phyloP scores from a whole-genome alignment of 2,888 invertebrate genomes.

The Carabus problematicus region DNA sequence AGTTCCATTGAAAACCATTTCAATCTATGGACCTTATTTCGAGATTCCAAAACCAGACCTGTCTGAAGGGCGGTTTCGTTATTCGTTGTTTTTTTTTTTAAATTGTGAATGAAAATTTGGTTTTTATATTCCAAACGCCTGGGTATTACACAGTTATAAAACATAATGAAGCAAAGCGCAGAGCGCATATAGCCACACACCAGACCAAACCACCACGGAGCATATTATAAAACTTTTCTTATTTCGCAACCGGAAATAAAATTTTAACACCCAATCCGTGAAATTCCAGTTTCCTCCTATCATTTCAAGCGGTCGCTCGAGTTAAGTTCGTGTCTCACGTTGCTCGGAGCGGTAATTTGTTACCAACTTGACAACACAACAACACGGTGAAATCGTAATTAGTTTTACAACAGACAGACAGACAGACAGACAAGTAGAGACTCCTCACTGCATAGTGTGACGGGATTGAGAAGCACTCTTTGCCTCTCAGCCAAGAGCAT shows the following conservation, averaged over 20 bases:
- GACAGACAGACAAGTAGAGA: constrained; percentile 24
- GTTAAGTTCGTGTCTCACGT: neutral
- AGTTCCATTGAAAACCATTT: too few relatives aligned
- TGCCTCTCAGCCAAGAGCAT: too few relatives aligned
- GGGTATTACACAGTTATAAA: constrained; percentile 35
- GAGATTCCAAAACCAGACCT: too few relatives aligned
- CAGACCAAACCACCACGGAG: constrained; percentile 1
- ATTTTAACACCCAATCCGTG: constrained; percentile 56
- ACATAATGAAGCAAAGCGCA: constrained; percentile 31
- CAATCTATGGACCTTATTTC: too few relatives aligned
- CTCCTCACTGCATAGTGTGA: constrained; percentile 17
- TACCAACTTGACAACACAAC: constrained; percentile 37
- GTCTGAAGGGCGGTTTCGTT: too few relatives aligned
- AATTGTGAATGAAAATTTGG: constrained; percentile 20
- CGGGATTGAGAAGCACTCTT: too few relatives aligned
- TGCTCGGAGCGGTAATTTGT: constrained; percentile 24
- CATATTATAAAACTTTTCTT: constrained; percentile 55
- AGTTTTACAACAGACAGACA: constrained; percentile 28
- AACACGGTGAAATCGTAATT: constrained; percentile 26
- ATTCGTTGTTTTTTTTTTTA: neutral
- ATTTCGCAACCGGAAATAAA: constrained; percentile 55
- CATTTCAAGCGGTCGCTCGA: too few relatives aligned
- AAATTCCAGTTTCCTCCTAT: neutral
- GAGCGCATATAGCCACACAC: constrained; percentile 11
- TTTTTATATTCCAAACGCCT: constrained; percentile 13